These are phyloP conservation scores for Thamnaconus septentrionalis DNA, from an alignment of 2,113 vertebrate genomes.

Conservation along the genomic window DNA sequence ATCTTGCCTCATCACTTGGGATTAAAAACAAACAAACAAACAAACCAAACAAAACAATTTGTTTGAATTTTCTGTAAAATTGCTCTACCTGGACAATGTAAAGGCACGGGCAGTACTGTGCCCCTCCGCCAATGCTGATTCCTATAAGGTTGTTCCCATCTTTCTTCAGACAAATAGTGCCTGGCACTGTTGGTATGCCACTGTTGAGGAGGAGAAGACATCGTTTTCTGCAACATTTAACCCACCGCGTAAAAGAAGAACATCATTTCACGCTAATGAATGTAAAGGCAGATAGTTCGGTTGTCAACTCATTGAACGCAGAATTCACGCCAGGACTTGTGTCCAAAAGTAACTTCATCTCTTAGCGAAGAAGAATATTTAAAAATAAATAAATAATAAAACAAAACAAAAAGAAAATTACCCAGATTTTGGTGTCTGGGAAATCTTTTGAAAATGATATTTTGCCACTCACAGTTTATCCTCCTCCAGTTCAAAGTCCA, in stretches of 20 bases:
- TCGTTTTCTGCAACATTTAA: neutral
- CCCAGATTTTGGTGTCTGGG: too few relatives aligned
- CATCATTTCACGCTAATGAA: neutral
- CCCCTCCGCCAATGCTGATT: conserved; percentile 97
- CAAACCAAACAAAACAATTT: too few relatives aligned
- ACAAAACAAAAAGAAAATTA: too few relatives aligned
- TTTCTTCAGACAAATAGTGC: conserved; percentile 91
- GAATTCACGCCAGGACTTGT: neutral
- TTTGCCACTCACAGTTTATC: conserved; percentile 91
- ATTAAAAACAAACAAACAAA: too few relatives aligned
- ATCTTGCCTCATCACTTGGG: neutral
- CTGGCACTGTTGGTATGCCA: conserved; percentile 95
- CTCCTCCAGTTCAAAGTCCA: conserved; percentile 96
- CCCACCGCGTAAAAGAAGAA: neutral
- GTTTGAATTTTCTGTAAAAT: too few relatives aligned
- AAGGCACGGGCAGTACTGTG: conserved; percentile 96
- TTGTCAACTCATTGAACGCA: neutral
- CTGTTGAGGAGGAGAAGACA: conserved; percentile 61
- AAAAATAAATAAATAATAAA: too few relatives aligned
- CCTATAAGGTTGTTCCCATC: conserved; percentile 95
- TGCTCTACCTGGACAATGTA: conserved; percentile 96
- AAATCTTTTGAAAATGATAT: too few relatives aligned
- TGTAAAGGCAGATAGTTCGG: neutral
- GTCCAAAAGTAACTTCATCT: too few relatives aligned
- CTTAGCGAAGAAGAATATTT: too few relatives aligned